A percentile compares a stretch with the other conserved stretches of the same genome.
These are phyloP conservation scores for Oreocharis arfaki DNA, from an alignment of 2,113 vertebrate species.

Conservation along the genomic window DNA sequence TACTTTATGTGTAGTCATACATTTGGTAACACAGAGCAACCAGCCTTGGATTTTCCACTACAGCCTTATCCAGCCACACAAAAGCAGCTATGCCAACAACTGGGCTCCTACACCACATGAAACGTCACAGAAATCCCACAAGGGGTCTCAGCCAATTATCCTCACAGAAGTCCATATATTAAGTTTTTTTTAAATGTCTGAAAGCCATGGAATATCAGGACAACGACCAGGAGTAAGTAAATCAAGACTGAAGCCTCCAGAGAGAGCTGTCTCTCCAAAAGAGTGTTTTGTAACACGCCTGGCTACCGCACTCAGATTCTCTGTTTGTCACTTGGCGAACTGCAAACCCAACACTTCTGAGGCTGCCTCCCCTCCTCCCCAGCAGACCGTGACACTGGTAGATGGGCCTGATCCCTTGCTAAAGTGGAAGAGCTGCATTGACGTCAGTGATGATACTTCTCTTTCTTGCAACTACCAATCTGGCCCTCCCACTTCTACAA, in stretches of 20 bases:
- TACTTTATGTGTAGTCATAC: neutral
- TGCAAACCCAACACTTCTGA: slow-evolving; percentile 31
- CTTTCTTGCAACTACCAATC: slow-evolving; percentile 42
- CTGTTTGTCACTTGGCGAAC: slow-evolving; percentile 36
- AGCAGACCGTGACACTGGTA: slow-evolving; percentile 13
- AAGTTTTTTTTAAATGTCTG: neutral
- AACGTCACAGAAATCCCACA: slow-evolving; percentile 6
- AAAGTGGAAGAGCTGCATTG: slow-evolving; percentile 49
- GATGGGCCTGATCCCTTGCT: slow-evolving; percentile 23
- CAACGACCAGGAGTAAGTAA: slow-evolving; percentile 26
- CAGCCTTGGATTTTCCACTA: neutral
- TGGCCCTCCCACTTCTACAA: slow-evolving; percentile 43
- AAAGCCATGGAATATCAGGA: neutral
- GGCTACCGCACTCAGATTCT: neutral
- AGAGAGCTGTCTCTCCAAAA: slow-evolving; percentile 24
- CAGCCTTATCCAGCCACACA: neutral
- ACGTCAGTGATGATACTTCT: slow-evolving; percentile 40
- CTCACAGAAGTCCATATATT: neutral
- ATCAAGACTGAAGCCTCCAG: slow-evolving; percentile 14
- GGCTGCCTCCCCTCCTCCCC: slow-evolving; percentile 26
- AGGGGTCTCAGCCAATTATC: neutral
- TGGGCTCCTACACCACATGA: neutral
- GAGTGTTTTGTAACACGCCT: slow-evolving; percentile 31
- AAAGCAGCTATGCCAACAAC: neutral
- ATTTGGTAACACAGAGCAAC: neutral